Percentiles rank a stretch among this genome's conserved stretches.
Evolutionary conservation across 2,888 invertebrate species (phyloP).

Genomic region (Drosophila quasianomalipes): DNA sequence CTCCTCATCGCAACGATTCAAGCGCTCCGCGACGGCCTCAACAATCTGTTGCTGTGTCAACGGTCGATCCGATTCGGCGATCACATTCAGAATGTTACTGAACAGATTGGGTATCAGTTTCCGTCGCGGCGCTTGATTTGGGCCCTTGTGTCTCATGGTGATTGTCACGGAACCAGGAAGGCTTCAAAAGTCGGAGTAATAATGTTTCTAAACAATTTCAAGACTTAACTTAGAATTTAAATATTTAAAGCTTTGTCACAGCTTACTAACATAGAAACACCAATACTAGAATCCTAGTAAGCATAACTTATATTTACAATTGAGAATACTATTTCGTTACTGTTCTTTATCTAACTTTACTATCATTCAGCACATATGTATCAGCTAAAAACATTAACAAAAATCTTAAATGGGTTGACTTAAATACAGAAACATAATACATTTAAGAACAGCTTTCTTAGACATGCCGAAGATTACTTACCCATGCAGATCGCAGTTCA

Average conservation of each 20-base stretch:
- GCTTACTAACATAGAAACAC: background rate
- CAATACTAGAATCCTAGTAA: background rate
- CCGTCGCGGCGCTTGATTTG: constrained; percentile 68
- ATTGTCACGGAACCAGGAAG: background rate
- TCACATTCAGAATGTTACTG: constrained; percentile 54
- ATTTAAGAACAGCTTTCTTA: background rate
- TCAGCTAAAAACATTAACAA: background rate
- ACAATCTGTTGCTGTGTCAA: constrained; percentile 66
- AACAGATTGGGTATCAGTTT: constrained; percentile 65
- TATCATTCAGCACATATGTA: background rate
- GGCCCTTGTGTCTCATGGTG: constrained; percentile 50
- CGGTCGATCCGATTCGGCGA: constrained; percentile 60
- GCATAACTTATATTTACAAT: background rate
- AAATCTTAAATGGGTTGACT: background rate
- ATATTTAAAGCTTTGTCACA: background rate
- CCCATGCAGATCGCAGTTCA: background rate
- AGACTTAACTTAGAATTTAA: background rate
- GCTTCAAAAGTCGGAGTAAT: background rate
- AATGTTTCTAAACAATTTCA: background rate
- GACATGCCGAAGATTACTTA: background rate
- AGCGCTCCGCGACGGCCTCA: constrained; percentile 53
- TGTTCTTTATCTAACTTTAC: background rate
- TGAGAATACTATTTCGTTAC: background rate
- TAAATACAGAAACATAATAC: background rate
- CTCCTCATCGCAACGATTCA: constrained; percentile 67